Conservation (phyloP, 64 coral and sea anemone species). For the Montipora cactus region DNA sequence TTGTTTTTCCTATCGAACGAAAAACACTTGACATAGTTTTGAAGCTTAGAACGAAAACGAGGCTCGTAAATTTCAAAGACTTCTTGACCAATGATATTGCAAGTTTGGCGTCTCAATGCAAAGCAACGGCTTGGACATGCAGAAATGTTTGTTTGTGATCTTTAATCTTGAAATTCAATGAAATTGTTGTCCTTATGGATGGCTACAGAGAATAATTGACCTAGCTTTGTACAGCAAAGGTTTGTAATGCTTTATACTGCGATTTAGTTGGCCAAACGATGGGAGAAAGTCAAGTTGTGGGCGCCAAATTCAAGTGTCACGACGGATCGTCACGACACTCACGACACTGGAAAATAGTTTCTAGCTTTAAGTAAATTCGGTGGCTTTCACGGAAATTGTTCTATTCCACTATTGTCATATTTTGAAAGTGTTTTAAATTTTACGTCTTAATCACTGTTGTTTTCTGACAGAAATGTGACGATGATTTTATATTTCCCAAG, state of each 20-base stretch:
- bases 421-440: neutral
- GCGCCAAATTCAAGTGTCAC: constrained; percentile 64
- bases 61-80: constrained; percentile 80
- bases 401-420: neutral
- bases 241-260: neutral
- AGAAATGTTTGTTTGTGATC: constrained; percentile 45
- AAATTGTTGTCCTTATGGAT: constrained; percentile 1
- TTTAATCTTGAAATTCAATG: constrained; percentile 3
- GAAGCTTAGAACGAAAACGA: constrained; percentile 35
- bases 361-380: no score
- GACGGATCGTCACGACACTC: neutral
- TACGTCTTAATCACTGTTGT: no score
- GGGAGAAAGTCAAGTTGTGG: neutral
- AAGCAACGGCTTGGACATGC: constrained; percentile 89
- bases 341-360: neutral
- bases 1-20: no score
- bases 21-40: no score
- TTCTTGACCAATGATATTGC: constrained; percentile 78
- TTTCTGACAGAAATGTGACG: no score
- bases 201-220: neutral
- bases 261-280: neutral
- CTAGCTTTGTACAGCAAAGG: constrained; percentile 1
- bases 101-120: constrained; percentile 63
- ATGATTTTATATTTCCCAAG: no score
- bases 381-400: neutral